Evolutionary conservation across 2,113 vertebrate species (phyloP), one percentile per base, ranked within the genome.

Genomic region (Cromileptes altivelis): DNA sequence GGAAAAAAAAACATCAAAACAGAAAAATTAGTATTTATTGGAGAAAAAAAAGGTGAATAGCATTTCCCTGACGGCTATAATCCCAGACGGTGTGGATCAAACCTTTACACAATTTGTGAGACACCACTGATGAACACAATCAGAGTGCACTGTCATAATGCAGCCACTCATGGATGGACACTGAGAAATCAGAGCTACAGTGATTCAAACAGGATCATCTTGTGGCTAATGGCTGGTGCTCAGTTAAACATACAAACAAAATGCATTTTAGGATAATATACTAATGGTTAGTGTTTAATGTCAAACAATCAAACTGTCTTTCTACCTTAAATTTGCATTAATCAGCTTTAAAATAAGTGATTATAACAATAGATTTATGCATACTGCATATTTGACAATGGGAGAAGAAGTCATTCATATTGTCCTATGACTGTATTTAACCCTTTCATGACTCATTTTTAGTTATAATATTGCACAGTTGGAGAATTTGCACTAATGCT

Each of bases 21-120:
- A 58, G 50, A 63, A 33, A 27, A 13, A 70, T 52, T 17, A 25
- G 19, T 68, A 57, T 23, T 33, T 15, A 30, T 27, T 27, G 27
- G 27, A 27, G 42, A 18, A 3, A 42, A 60, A 55, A 40, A n/a
- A 6, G 6, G 21, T 17, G 10, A 42, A 64, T 4, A 52, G 8
- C 13, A 71, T 57, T 76, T 49, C 21, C 40, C 67, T 58, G 56
- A 69, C 45, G 53, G 30, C 21, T 45, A 42, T 33, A 78, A 65
- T 78, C 11, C 42, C 5, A 58, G 60, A 19, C 5, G 57, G 27
- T 80, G 27, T 33, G 23, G 9, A 68, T 27, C 40, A 25, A 7
- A 45, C 6, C n/a, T 78, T 53, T 13, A 53, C 12, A 50, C 9
- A 56, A 11, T 10, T 30, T 30, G 30, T 30, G 30, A 30, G 30